Base-by-base conservation (phyloP, 1,140 invertebrate genomes). In the Ceratosolen solmsi region DNA sequence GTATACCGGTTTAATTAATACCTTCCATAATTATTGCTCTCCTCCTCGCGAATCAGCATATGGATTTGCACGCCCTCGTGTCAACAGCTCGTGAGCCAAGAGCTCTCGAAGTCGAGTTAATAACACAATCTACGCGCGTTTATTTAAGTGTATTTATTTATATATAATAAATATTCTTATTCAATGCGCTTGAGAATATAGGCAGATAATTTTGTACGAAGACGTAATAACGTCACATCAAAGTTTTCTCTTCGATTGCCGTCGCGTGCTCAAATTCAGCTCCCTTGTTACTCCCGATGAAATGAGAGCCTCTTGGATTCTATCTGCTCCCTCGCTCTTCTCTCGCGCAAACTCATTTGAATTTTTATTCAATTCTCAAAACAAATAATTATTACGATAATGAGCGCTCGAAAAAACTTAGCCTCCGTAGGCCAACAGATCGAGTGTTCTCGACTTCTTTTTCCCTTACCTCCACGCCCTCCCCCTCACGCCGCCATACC, bases 201-300 rank as follows among this genome's bases (percentile, higher is more conserved):
- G 71, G 49, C 41, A 68, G 82, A 84, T 79, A 76, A 70, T 85
- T 86, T 78, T 87, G 87, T n/a, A n/a, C 80, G 85, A 88, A 86
- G 88, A 87, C 85, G 87, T 89, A 90, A 91, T 91, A 91, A 90
- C 85, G 88, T 81, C 86, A 90, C 88, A 90, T 91, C 89, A 90
- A 90, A 91, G 88, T 90, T 91, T 88, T 79, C 80, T 80, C 20
- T 80, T 63, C 56, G 41, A 51, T 25, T 78, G 5, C 20, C 11
- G 33, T 71, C 60, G 54, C 77, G 73, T 65, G 49, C 54, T 74
- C 56, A 82, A 70, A 65, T 38, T 49, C 63, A 79, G 49, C 51
- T 77, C 51, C 60, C 70, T 82, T 75, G 15, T 73, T 22, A 33
- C 63, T 68, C 63, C 38, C 63, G 36, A 63, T 27, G 60, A 63